Conservation (phyloP, 2,888 invertebrate species). For the Cosmia pyralina region DNA sequence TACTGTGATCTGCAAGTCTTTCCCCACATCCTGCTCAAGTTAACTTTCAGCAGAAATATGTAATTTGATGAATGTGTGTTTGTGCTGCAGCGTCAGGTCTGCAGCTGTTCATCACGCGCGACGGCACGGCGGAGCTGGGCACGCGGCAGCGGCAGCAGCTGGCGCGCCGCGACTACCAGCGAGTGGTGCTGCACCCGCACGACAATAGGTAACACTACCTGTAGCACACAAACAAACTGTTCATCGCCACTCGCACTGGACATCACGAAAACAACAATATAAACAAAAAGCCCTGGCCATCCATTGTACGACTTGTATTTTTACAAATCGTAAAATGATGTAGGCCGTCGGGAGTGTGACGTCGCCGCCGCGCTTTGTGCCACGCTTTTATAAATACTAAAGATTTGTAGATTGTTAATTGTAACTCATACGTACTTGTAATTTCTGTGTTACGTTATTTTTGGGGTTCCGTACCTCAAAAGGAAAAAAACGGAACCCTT, state of each 20-base stretch:
- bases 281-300: background rate
- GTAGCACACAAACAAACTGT: no score
- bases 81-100: constrained; percentile 93
- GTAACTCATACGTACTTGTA: no score
- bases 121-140: constrained; percentile 96
- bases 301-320: no score
- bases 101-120: constrained; percentile 96
- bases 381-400: no score
- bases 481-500: no score
- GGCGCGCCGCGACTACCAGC: constrained; percentile 82
- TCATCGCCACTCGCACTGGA: background rate
- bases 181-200: constrained; percentile 85
- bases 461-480: no score
- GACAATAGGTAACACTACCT: constrained; percentile 76
- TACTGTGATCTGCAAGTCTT: background rate
- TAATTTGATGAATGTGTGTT: background rate
- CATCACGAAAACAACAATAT: background rate
- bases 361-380: no score
- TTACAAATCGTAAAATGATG: no score
- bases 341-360: no score
- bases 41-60: background rate
- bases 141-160: constrained; percentile 95
- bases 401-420: no score
- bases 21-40: background rate
- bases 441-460: no score